Evolutionary conservation across 1,140 invertebrate genomes (phyloP), one percentile per base, ranked within the genome.

Genomic region (Panagrolaimus sp.): DNA sequence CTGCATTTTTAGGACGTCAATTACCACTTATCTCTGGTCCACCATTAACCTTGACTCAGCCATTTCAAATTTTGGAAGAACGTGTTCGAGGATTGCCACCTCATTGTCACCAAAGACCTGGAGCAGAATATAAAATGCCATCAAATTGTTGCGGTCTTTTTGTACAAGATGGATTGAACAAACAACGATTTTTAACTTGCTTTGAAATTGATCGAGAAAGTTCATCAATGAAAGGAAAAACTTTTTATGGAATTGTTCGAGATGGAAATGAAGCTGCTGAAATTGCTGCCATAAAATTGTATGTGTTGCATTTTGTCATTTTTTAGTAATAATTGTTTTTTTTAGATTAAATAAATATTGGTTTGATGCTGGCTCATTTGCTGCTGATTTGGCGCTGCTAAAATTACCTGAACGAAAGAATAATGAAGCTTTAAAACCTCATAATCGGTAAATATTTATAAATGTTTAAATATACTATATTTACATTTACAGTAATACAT

Each of bases 31-130:
- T 14, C 10, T 9, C 52, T 2, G 52, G 52, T 21, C 52, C 52
- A n/a, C 10, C 52, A n/a, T 6, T 55, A 2, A 55, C 52, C 1
- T 6, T 55, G 0, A 55, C 52, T 10, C 52, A 55, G 6, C 52
- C 52, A 28, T 55, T 55, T 55, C 52, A 55, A 55, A 21, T 55
- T 15, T 55, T 55, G 15, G 52, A 55, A 9, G 9, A 55, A 55
- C 28, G 9, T n/a, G 52, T 55, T 55, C 8, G 52, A 15, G 52
- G 52, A 8, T 28, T 28, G 1, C 21, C 28, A 28, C 52, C 52
- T 1, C 52, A 55, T 55, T 10, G 21, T n/a, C 21, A 21, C n/a
- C 7, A 28, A 9, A 55, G n/a, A 17, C 21, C 21, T n/a, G 52
- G 52, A 1, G 21, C 10, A 14, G 52, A 24, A 28, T 55, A 55